Percentiles rank a stretch among this genome's conserved stretches.
Conservation (phyloP, 2,797 vertebrate genomes). For the Sebastiscus albofasciatus region DNA sequence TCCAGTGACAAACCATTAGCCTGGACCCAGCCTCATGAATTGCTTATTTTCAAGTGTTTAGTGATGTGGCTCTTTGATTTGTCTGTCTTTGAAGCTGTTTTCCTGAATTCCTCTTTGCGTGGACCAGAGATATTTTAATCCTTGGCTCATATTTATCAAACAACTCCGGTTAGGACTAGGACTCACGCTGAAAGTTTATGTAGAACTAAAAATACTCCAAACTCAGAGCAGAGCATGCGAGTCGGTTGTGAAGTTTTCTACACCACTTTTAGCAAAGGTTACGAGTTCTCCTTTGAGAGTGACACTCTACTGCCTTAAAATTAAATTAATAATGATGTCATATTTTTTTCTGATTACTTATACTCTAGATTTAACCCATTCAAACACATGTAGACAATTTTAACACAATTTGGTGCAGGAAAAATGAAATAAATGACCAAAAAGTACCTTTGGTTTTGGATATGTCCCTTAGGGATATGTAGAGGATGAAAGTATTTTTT, state of each 20-base stretch:
- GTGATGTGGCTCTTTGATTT: conserved; percentile 48
- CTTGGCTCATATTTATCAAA: conserved; percentile 49
- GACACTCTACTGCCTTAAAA: neutral
- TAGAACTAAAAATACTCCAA: conserved; percentile 41
- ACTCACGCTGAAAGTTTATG: conserved; percentile 26
- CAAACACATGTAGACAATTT: neutral
- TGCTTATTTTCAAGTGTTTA: conserved; percentile 35
- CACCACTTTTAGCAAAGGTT: conserved; percentile 26
- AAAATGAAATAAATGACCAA: neutral
- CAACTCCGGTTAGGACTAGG: conserved; percentile 32
- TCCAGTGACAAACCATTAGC: conserved; percentile 9
- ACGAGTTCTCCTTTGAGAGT: conserved; percentile 3
- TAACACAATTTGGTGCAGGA: neutral
- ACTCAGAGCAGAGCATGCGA: conserved; percentile 3
- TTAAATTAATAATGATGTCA: neutral
- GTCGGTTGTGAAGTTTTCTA: conserved; percentile 17
- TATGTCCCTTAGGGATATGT: neutral
- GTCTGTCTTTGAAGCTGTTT: conserved; percentile 56
- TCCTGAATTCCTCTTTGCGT: conserved; percentile 33
- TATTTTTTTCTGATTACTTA: neutral
- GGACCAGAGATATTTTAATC: conserved; percentile 56
- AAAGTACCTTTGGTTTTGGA: neutral
- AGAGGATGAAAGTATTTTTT: neutral
- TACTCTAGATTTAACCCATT: neutral
- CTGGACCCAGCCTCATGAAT: conserved; percentile 15